Evolutionary conservation across 2,888 invertebrate genomes (phyloP), one percentile per base, ranked within the genome.

Genomic region (Caenorhabditis sp.): DNA sequence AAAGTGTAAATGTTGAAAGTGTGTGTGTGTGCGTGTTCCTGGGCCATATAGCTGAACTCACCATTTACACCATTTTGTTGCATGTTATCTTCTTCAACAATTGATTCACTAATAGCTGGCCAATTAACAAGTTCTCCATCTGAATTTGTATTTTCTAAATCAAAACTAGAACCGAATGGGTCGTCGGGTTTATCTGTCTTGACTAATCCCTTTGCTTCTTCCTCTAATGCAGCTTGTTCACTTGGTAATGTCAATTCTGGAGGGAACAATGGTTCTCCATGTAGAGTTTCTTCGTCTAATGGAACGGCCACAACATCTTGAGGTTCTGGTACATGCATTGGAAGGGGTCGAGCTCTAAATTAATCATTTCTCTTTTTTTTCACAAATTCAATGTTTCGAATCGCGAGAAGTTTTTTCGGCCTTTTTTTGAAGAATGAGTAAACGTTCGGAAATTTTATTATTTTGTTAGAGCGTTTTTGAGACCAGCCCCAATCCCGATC

Each of bases 221-320:
- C 61, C n/a, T 66, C 69, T 10, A 43, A 17, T 3, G 74, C 66
- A 5, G 69, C 66, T 26, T 72, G 58, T 53, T 78, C 78, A 10
- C 66, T 67, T 14, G 78, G 78, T 17, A 78, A 63, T 17, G 62
- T 64, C n/a, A 78, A 61, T 61, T 78, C 78, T 61, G 80, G 80
- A 14, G 84, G 84, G 78, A 83, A 84, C 1, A 84, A 78, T 8
- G 83, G 84, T 66, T 84, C 84, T 62, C 84, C 84, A 58, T 84
- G 84, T 0, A 84, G 73, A 0, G 84, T 80, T 62, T 84, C 83
- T 53, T 84, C 84, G 58, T 84, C 84, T 0, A 84, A 67, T 10
- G 84, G 84, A 10, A 84, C 84, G 0, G 84, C 84, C 3, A 84
- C 83, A 21, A 84, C 83, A 62, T 84, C 84, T 31, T 81, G 81